Evolutionary conservation across 2,888 invertebrate species (phyloP).

Genomic region (Agrilus mali): DNA sequence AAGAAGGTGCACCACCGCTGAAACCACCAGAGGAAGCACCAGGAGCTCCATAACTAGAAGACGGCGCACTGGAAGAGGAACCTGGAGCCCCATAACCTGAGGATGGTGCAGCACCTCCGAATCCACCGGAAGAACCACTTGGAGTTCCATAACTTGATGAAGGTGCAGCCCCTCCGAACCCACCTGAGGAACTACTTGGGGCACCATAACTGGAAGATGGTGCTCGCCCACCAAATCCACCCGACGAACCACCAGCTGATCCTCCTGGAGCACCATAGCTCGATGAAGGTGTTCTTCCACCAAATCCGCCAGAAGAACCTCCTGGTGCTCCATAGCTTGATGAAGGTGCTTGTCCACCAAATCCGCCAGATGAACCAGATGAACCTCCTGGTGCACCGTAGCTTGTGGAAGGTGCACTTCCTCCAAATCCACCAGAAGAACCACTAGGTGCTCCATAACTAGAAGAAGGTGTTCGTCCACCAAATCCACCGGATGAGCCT

Average conservation of each 20-base stretch:
- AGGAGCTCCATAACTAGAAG: constrained; percentile 15
- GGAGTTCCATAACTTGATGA: constrained; percentile 25
- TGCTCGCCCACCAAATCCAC: constrained; percentile 3
- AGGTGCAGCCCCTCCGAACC: constrained; percentile 17
- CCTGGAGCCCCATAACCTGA: constrained; percentile 22
- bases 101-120: constrained; percentile 22
- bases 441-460: constrained; percentile 20
- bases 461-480: constrained; percentile 3
- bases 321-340: constrained; percentile 25
- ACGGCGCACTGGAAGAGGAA: constrained; percentile 15
- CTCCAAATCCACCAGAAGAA: constrained; percentile 7
- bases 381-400: constrained; percentile 17
- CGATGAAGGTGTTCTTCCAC: constrained; percentile 17
- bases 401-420: constrained; percentile 10
- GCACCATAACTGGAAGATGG: constrained; percentile 32
- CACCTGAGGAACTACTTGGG: constrained; percentile 16
- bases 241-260: constrained; percentile 1
- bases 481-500: constrained; percentile 4
- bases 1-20: constrained; percentile 18
- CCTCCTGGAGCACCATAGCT: constrained; percentile 14
- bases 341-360: constrained; percentile 18
- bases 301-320: constrained; percentile 30
- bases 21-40: constrained; percentile 15
- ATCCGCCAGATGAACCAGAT: constrained; percentile 16
- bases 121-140: constrained; percentile 28